phyloP scores from a whole-genome alignment of 2,797 vertebrate genomes.

The Hydrocynus forskahlii region DNA sequence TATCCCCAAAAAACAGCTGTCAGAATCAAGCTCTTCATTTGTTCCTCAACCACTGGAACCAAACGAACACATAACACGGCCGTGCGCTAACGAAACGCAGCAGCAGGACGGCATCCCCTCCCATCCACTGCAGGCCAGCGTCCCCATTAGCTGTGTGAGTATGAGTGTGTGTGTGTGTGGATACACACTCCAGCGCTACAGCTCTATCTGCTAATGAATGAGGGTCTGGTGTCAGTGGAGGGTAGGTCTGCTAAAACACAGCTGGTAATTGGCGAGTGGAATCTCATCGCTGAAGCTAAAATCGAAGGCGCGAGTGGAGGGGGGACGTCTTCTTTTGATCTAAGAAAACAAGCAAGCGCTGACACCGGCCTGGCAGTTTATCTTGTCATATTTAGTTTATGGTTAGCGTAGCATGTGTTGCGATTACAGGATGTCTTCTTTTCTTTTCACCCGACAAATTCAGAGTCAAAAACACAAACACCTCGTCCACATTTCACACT shows the following conservation, averaged over 20 bases:
- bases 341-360: not conserved
- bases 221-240: slow-evolving; percentile 7
- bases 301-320: not conserved
- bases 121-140: slow-evolving; percentile 43
- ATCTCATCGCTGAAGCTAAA: slow-evolving; percentile 8
- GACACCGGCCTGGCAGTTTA: not conserved
- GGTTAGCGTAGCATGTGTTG: not conserved
- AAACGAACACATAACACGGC: slow-evolving; percentile 28
- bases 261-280: slow-evolving; percentile 46
- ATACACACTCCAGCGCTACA: slow-evolving; percentile 31
- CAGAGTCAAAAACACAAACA: no score
- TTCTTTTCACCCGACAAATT: not conserved
- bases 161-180: slow-evolving; percentile 3
- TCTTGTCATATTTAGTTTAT: not conserved
- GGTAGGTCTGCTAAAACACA: slow-evolving; percentile 40
- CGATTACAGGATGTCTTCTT: not conserved
- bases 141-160: slow-evolving; percentile 48
- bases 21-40: slow-evolving; percentile 57
- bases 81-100: slow-evolving; percentile 52
- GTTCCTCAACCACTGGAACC: slow-evolving; percentile 59
- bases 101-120: slow-evolving; percentile 37
- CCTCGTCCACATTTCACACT: no score
- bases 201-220: slow-evolving; percentile 55
- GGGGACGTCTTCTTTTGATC: not conserved
- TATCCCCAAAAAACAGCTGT: slow-evolving; percentile 19